Base-by-base conservation (phyloP, 2,888 invertebrate genomes). In the Poecilus cupreus region DNA sequence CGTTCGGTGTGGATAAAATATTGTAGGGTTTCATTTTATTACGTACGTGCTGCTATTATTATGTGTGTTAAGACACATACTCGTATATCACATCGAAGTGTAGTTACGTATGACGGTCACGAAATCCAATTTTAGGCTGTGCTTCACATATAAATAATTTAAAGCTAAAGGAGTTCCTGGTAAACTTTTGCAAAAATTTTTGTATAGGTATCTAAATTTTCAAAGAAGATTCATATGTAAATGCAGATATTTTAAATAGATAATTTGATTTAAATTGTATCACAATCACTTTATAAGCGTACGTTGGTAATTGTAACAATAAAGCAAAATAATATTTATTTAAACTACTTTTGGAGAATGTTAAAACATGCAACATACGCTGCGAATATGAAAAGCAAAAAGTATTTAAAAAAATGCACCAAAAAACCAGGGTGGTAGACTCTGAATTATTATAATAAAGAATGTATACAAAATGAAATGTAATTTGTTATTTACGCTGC, bases 11-110 rank as follows among this genome's bases (percentile, higher is more conserved):
- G 8, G 60, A 16, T 60, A 60, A 60, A 60, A 60, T 60, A 60
- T 60, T 20, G 22, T 54, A 22, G 16, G 60, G 16, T n/a, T 60
- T 26, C n/a, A 16, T 32, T 26, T 60, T 60, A 60, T 60, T n/a
- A 3, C 13, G 5, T 32, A 60, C 60, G 60, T 60, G 60, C 13
- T 26, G 60, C 60, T 60, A 60, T 60, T 60, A 60, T 16, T 6
- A 22, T 22, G 24, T n/a, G n/a, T n/a, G 13, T 60, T 60, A 32
- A 60, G 24, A 60, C 26, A 60, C 13, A n/a, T n/a, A n/a, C n/a
- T n/a, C n/a, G n/a, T 60, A 46, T 60, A 60, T 60, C 60, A 26
- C 60, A 22, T 22, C 2, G 13, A 4, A 60, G 4, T 2, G 32
- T 60, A n/a, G 13, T 60, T 60, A 26, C 5, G 5, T 26, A 60